Conservation (phyloP, 2,888 invertebrate genomes). For the Pseudococcus jackbeardsleyi region DNA sequence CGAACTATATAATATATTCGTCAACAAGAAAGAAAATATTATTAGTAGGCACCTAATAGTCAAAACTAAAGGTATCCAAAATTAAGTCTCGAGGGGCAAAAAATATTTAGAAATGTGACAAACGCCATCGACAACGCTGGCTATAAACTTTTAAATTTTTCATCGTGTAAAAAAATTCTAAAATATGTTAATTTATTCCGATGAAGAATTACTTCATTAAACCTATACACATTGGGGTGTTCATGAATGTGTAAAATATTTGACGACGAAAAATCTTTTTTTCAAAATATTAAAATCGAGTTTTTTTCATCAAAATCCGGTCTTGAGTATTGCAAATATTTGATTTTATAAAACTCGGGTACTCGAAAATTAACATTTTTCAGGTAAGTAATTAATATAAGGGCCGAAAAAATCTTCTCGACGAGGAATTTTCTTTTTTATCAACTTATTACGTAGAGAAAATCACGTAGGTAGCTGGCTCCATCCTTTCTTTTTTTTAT, state of each 20-base stretch:
- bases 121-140: background rate
- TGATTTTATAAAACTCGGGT: background rate
- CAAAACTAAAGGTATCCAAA: background rate
- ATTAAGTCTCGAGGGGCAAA: background rate
- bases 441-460: background rate
- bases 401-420: background rate
- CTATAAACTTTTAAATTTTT: background rate
- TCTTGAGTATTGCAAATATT: constrained; percentile 17
- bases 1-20: background rate
- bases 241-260: constrained; percentile 50
- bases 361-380: constrained; percentile 4
- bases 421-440: background rate
- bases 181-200: constrained; percentile 50
- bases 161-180: background rate
- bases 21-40: no score
- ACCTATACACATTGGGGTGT: background rate
- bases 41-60: background rate
- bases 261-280: constrained; percentile 24
- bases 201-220: constrained; percentile 41
- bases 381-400: background rate
- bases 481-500: background rate
- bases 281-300: background rate
- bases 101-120: background rate
- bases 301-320: background rate
- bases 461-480: background rate